Base-by-base conservation (phyloP, 1,140 invertebrate genomes). In the Aporrectodea caliginosa region DNA sequence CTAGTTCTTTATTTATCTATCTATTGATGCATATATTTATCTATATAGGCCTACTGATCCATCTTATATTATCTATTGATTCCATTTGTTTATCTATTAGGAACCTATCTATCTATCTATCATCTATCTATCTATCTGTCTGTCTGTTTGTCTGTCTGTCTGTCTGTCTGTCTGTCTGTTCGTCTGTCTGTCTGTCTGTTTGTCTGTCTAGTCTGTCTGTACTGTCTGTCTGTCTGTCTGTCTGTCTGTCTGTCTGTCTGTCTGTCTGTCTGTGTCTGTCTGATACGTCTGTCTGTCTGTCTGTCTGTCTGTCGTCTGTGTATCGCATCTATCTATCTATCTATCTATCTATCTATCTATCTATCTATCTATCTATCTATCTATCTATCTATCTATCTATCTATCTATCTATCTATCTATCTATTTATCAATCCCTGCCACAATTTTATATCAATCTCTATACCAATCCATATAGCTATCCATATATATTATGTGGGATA, bases 131-230 rank as follows among this genome's bases (percentile, higher is more conserved):
- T 77, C 75, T 77, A 33, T 77, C 35, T 69, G 31, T 77, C 75
- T 77, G 31, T 77, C 75, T 77, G 31, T 77, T 35, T 77, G 31
- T 77, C 75, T 77, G 31, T 77, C 75, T 77, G 31, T 77, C 75
- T 58, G n/a, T 77, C 75, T 77, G 6, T 77, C 14, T 58, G 43
- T 58, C 43, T 58, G 6, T 58, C 43, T 58, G 43, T 58, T 58
- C 6, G 6, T 22, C 43, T 58, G 43, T 58, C 43, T 58, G 43
- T 58, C 43, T 58, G 43, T 58, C 43, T 58, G 43, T 58, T 22
- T 58, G 43, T 58, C 43, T 58, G 43, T 58, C 43, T 58, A n/a
- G 43, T 58, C 43, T 58, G 43, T 58, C 43, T 58, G 43, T 58
- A n/a, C n/a, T n/a, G n/a, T 58, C 43, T 58, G 43, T 58, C 43